A percentile compares a stretch with the other conserved stretches of the same genome.
phyloP scores from a whole-genome alignment of 2,888 invertebrate species.

The Trisateles emortualis region DNA sequence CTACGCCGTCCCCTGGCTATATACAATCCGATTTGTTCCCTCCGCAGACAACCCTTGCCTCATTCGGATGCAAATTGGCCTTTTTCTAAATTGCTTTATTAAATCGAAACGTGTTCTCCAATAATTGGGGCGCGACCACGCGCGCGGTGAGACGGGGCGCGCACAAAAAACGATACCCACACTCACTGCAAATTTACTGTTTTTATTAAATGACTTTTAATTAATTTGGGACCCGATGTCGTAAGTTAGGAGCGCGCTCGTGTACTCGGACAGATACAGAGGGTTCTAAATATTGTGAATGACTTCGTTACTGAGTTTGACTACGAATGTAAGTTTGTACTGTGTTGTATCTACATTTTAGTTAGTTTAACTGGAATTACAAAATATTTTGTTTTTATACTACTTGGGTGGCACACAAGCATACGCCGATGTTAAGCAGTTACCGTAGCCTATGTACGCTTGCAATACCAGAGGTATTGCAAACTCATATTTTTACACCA shows the following conservation, averaged over 20 bases:
- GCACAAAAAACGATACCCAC: slow-evolving; percentile 51
- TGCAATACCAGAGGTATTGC: too few relatives aligned
- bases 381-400: too few relatives aligned
- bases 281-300: slow-evolving; percentile 29
- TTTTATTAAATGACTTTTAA: slow-evolving; percentile 67
- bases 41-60: slow-evolving; percentile 66
- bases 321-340: slow-evolving; percentile 16
- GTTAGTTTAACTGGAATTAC: too few relatives aligned
- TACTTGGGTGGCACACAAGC: too few relatives aligned
- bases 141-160: slow-evolving; percentile 36
- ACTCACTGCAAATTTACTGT: slow-evolving; percentile 59
- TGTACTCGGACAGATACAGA: slow-evolving; percentile 26
- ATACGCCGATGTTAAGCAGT: too few relatives aligned
- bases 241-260: slow-evolving; percentile 46
- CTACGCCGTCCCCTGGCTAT: slow-evolving; percentile 19
- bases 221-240: slow-evolving; percentile 53
- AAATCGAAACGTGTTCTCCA: slow-evolving; percentile 81
- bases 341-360: too few relatives aligned
- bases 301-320: slow-evolving; percentile 34
- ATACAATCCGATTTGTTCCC: slow-evolving; percentile 31
- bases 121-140: slow-evolving; percentile 63
- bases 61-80: slow-evolving; percentile 77
- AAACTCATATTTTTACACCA: too few relatives aligned
- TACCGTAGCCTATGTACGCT: too few relatives aligned
- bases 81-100: slow-evolving; percentile 84